Evolutionary conservation across 2,797 vertebrate genomes (phyloP).

Genomic region (Ara ararauna): DNA sequence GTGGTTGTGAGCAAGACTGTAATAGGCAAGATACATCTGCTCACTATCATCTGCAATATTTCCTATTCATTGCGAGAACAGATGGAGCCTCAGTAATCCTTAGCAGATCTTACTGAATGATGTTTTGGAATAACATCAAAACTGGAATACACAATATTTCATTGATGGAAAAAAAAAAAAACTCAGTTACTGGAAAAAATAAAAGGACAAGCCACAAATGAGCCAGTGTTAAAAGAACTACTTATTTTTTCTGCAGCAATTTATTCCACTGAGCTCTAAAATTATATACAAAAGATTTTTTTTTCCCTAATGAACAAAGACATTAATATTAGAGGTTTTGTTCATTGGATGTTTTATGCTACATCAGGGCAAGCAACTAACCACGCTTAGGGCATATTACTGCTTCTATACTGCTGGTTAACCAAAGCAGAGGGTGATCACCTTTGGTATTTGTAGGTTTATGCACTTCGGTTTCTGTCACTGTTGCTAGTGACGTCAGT

Average conservation of each 20-base stretch:
- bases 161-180: background rate
- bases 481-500: background rate
- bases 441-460: background rate
- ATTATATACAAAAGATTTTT: background rate
- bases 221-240: background rate
- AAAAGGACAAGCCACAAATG: background rate
- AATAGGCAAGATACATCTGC: conserved; percentile 6
- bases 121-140: conserved; percentile 57
- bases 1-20: background rate
- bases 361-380: background rate
- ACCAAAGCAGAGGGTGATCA: background rate
- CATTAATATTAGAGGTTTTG: background rate
- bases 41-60: conserved; percentile 12
- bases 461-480: background rate
- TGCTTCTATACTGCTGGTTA: background rate
- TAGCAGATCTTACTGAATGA: conserved; percentile 41
- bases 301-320: background rate
- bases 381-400: background rate
- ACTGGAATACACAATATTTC: conserved; percentile 4
- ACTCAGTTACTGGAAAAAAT: background rate
- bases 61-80: conserved; percentile 28
- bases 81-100: conserved; percentile 61
- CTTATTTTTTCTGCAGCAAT: background rate
- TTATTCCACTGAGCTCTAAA: background rate
- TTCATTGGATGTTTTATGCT: background rate